A percentile compares a stretch with the other conserved stretches of the same genome.
Conservation (phyloP, 2,113 vertebrate species). For the Montifringilla adamsi region DNA sequence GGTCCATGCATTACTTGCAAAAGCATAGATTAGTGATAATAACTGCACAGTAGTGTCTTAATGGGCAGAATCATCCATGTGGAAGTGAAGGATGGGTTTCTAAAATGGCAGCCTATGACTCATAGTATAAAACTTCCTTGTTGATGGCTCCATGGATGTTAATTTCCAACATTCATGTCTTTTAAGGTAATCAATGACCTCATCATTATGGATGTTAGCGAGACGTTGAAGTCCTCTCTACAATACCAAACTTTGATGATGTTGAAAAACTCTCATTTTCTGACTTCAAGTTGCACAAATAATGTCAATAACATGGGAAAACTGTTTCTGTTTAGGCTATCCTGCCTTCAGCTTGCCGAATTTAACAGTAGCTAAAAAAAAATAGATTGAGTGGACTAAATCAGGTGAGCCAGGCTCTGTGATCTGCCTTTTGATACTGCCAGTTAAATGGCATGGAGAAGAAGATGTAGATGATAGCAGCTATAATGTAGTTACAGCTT, state of each 20-base stretch:
- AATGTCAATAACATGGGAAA: neutral
- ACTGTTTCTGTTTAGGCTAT: neutral
- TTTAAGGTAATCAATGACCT: neutral
- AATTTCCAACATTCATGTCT: neutral
- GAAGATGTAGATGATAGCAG: neutral
- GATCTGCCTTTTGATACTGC: neutral
- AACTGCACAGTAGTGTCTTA: neutral
- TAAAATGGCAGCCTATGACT: neutral
- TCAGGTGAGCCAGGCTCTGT: neutral
- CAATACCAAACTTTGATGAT: neutral
- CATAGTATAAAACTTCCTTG: neutral
- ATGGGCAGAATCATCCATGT: neutral
- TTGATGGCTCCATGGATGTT: neutral
- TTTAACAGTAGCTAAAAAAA: neutral
- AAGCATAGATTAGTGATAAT: neutral
- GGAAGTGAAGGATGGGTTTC: neutral
- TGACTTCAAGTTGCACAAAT: neutral
- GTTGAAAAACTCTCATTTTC: neutral
- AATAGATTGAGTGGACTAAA: neutral
- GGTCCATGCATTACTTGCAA: neutral
- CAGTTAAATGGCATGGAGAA: neutral
- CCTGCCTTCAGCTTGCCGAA: neutral
- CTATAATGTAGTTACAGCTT: neutral
- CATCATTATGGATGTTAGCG: accelerated
- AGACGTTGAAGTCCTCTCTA: neutral